Evolutionary conservation across 1,140 invertebrate species (phyloP), one percentile per base, ranked within the genome.

Genomic region (Nomia melanderi): DNA sequence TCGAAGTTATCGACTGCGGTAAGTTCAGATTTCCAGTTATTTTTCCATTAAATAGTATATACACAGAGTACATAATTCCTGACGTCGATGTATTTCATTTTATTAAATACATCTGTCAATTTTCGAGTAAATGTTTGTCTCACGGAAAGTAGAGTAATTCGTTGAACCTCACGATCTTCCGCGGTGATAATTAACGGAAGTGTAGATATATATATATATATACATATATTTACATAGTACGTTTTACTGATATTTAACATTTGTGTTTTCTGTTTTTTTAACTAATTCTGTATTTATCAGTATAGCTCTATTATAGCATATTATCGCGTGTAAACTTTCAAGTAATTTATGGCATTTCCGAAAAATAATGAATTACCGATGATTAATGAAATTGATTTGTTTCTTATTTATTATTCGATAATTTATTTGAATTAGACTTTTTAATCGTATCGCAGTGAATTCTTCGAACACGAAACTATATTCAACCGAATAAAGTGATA

Each of bases 1-100:
- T 84, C 11, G 53, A 73, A 29, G 71, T 83, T 12, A 33, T 23
- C 12, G 78, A 87, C 59, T 89, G 86, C 39, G 85, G 88, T 89
- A 66, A 86, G 82, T 81, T 23, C 57, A 50, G 8, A n/a, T n/a
- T 50, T 3, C 8, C 3, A 36, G 33, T 8, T 36, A 36, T 36
- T 36, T 36, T 36, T 36, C 33, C 3, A 3, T 36, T n/a, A 1
- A 50, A n/a, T 50, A 6, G 8, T n/a, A 50, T 4, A 1, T 0
- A 44, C 8, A 39, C 12, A 39, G 4, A 39, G 36, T 12, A 39
- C 36, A 11, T 44, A 44, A 44, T 17, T 20, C 20, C 6, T 20
- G 5, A 47, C 20, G 14, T 47, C 5, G 20, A 47, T 47, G 4
- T 4, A 1, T 47, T 47, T 50, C 5, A 1, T 17, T 44, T 44